Conservation (phyloP, 35 echinoderm and acorn worm genomes). For the Hemicentrotus pulcherrimus region DNA sequence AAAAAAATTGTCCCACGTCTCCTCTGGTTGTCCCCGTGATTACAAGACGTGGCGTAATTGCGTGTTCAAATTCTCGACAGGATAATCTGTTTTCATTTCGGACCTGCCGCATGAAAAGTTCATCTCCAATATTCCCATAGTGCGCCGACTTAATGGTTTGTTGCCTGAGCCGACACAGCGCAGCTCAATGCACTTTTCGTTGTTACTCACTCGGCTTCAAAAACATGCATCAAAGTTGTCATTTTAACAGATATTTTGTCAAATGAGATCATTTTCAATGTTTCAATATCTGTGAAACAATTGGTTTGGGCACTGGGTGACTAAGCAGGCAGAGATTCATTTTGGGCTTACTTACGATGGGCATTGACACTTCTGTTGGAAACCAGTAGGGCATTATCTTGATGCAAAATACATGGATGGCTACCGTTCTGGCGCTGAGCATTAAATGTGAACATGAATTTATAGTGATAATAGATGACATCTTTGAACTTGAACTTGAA, state of each 20-base stretch:
- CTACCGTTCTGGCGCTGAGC: too few relatives aligned
- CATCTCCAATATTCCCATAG: not conserved
- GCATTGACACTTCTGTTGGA: not conserved
- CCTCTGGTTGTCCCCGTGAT: not conserved
- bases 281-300: not conserved
- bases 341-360: not conserved
- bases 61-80: not conserved
- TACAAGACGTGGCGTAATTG: slow-evolving; percentile 30
- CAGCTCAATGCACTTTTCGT: not conserved
- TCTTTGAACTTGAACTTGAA: not conserved
- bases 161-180: not conserved
- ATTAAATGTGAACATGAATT: not conserved
- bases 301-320: not conserved
- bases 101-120: not conserved
- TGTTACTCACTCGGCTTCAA: not conserved
- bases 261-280: not conserved
- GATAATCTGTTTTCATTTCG: not conserved
- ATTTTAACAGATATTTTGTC: slow-evolving; percentile 2
- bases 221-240: not conserved
- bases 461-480: not conserved
- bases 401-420: too few relatives aligned
- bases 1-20: not conserved
- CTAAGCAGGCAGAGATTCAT: not conserved
- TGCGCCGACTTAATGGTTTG: not conserved
- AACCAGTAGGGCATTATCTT: too few relatives aligned